Conservation (phyloP, 2,113 vertebrate genomes). For the Rhodinocichla rosea region DNA sequence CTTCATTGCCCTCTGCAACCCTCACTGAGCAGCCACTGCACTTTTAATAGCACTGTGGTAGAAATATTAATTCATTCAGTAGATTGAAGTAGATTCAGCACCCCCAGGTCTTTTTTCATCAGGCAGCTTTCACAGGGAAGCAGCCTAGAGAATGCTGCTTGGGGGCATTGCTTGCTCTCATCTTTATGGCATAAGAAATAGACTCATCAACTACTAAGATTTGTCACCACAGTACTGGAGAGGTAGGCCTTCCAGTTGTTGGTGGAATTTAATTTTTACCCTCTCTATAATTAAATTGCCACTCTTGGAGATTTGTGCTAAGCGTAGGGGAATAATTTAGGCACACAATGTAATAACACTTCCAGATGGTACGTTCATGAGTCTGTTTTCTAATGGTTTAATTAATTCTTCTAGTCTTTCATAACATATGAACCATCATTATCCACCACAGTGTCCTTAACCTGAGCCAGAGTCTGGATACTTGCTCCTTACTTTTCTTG, state of each 20-base stretch:
- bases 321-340: neutral
- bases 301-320: neutral
- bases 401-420: conserved; percentile 16
- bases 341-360: neutral
- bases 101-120: neutral
- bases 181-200: neutral
- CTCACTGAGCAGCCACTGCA: neutral
- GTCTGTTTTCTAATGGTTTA: neutral
- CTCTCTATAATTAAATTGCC: neutral
- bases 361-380: neutral
- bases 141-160: neutral
- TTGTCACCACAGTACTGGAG: neutral
- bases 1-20: neutral
- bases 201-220: neutral
- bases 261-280: neutral
- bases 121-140: neutral
- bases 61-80: neutral
- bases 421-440: neutral
- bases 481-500: neutral
- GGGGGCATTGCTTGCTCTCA: neutral
- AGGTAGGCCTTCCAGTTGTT: neutral
- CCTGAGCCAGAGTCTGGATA: neutral
- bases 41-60: neutral
- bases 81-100: neutral
- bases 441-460: neutral